Conservation (phyloP, 2,113 vertebrate genomes). For the Tragulus kanchil region DNA sequence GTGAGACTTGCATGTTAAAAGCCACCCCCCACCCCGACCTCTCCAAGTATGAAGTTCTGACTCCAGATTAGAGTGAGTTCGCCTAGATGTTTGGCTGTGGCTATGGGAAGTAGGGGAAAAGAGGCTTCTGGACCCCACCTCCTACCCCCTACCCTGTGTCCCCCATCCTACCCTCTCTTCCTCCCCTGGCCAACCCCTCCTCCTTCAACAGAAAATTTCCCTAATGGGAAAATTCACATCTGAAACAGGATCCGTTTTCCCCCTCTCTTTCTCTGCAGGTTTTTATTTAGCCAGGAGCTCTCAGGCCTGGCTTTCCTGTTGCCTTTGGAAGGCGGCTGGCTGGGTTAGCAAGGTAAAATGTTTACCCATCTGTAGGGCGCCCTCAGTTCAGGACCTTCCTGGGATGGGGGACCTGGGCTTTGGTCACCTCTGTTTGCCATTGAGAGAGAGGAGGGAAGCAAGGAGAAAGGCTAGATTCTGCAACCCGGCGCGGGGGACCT, state of each 20-base stretch:
- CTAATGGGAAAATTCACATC: slow-evolving; percentile 89
- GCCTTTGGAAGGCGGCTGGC: slow-evolving; percentile 92
- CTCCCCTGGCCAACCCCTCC: neutral
- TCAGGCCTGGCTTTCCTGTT: slow-evolving; percentile 94
- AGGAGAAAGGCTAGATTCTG: neutral
- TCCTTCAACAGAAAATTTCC: slow-evolving; percentile 81
- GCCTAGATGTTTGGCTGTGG: slow-evolving; percentile 86
- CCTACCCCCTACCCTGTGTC: slow-evolving; percentile 79
- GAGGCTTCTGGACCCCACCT: slow-evolving; percentile 85
- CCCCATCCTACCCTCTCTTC: slow-evolving; percentile 57
- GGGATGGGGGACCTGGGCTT: slow-evolving; percentile 67
- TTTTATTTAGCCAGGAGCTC: slow-evolving; percentile 94
- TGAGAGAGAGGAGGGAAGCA: slow-evolving; percentile 34
- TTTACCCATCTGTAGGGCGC: slow-evolving; percentile 93
- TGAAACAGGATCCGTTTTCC: slow-evolving; percentile 85
- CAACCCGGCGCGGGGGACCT: neutral
- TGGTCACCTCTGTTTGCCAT: slow-evolving; percentile 13
- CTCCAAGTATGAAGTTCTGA: slow-evolving; percentile 71
- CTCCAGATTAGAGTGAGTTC: slow-evolving; percentile 74
- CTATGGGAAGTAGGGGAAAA: slow-evolving; percentile 85
- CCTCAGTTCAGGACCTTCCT: slow-evolving; percentile 86
- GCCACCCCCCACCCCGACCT: slow-evolving; percentile 71
- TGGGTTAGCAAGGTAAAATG: slow-evolving; percentile 93
- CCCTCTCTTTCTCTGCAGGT: neutral
- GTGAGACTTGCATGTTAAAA: slow-evolving; percentile 80